Conservation (phyloP, 2,113 vertebrate species). For the Ranitomeya variabilis region DNA sequence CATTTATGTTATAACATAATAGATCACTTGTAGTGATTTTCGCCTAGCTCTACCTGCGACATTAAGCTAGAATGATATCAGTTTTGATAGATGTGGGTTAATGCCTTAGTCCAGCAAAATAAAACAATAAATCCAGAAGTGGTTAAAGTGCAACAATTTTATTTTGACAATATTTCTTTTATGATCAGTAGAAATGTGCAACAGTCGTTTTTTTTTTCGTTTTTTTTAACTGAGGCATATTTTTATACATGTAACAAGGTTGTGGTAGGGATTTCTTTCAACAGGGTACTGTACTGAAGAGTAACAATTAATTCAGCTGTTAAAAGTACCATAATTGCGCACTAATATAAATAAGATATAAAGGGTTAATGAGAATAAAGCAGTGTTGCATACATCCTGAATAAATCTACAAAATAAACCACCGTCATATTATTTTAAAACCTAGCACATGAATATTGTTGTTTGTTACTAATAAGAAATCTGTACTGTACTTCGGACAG, state of each 20-base stretch:
- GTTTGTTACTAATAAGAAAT: constrained; percentile 5
- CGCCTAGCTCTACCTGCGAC: background rate
- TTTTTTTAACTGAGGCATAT: background rate
- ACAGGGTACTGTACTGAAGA: background rate
- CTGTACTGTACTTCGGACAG: background rate
- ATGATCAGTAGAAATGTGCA: constrained; percentile 12
- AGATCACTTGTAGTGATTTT: background rate
- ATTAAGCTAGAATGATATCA: background rate
- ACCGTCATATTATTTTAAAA: background rate
- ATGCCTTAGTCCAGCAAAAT: background rate
- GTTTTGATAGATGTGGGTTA: background rate
- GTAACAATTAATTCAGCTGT: background rate
- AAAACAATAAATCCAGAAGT: background rate
- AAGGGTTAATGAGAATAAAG: background rate
- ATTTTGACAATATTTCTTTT: background rate
- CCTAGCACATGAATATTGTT: background rate
- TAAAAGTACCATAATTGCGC: background rate
- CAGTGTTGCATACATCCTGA: background rate
- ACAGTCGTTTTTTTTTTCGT: background rate
- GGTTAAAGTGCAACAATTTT: constrained; percentile 4
- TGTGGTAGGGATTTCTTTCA: background rate
- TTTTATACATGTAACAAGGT: background rate
- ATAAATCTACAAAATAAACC: background rate
- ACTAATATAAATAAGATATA: background rate
- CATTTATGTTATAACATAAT: background rate